Evolutionary conservation across 2,797 vertebrate species (phyloP).

Genomic region (Scyliorhinus canicula): DNA sequence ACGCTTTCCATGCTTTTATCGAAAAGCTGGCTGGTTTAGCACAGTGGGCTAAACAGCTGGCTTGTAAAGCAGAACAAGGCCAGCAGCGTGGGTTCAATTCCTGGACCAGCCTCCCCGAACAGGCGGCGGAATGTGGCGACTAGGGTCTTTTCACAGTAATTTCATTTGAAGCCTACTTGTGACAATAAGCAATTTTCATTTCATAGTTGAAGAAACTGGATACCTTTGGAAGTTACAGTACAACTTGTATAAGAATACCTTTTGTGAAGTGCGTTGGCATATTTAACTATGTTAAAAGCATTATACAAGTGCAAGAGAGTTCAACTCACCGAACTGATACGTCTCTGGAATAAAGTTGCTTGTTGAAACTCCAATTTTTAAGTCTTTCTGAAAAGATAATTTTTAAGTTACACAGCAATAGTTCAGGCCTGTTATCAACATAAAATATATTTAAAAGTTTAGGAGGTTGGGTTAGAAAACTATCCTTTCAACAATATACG

Average conservation of each 20-base stretch:
- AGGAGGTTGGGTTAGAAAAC: not conserved
- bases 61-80: too few relatives aligned
- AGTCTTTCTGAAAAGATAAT: slow-evolving; percentile 56
- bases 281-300: not conserved
- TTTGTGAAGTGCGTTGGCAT: not conserved
- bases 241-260: not conserved
- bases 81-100: too few relatives aligned
- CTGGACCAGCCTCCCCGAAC: too few relatives aligned
- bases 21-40: too few relatives aligned
- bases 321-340: slow-evolving; percentile 79
- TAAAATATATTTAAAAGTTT: not conserved
- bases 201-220: not conserved
- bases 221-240: not conserved
- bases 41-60: too few relatives aligned
- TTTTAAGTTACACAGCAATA: not conserved
- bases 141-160: too few relatives aligned
- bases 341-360: slow-evolving; percentile 56
- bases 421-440: not conserved
- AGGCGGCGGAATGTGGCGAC: too few relatives aligned
- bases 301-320: not conserved
- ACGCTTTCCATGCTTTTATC: not conserved
- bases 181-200: too few relatives aligned
- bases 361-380: slow-evolving; percentile 72
- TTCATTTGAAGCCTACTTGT: too few relatives aligned
- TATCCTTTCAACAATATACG: not conserved